Conservation (phyloP, 2,797 vertebrate species). For the Sarcophilus harrisii region DNA sequence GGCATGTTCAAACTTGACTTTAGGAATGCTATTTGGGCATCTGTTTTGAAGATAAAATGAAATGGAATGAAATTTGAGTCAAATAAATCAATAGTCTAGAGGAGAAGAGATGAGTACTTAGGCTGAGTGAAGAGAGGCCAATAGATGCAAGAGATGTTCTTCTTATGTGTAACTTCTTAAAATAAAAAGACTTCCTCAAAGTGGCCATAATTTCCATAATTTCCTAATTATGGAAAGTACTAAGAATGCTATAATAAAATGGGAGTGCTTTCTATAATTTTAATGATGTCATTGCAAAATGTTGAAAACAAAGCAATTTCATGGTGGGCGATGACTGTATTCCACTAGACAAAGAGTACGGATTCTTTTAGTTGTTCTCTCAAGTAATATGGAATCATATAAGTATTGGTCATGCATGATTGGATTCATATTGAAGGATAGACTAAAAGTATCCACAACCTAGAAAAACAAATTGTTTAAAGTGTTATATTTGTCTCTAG, state of each 20-base stretch:
- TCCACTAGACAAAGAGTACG: neutral
- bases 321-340: neutral
- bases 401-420: neutral
- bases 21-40: neutral
- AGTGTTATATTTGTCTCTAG: too few relatives aligned
- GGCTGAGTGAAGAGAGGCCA: neutral
- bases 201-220: neutral
- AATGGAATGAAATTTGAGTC: neutral
- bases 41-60: neutral
- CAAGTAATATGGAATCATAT: neutral
- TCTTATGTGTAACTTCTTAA: neutral
- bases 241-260: neutral
- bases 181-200: neutral
- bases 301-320: neutral
- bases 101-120: neutral
- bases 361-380: neutral
- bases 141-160: neutral
- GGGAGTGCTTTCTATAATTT: neutral
- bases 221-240: neutral
- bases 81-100: neutral
- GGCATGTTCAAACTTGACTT: neutral
- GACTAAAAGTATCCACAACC: neutral
- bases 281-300: neutral
- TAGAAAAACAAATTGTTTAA: neutral
- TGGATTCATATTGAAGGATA: neutral